Percentiles rank a stretch among this genome's conserved stretches.
Evolutionary conservation across 1,140 invertebrate genomes (phyloP).

Genomic region (Zaprionus ornatus): DNA sequence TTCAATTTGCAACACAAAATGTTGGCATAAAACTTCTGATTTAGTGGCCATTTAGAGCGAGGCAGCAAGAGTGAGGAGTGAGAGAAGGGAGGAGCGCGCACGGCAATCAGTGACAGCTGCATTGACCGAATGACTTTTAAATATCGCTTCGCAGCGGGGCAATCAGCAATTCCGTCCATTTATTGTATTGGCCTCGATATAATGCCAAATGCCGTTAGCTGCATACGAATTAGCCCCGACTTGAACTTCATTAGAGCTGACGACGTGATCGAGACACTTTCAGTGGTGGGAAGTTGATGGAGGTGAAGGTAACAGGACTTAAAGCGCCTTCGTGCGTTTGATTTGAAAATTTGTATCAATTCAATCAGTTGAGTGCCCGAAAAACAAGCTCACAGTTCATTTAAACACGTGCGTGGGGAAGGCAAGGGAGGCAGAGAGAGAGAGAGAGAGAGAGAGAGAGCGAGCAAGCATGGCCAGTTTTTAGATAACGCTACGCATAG

Average conservation of each 20-base stretch:
- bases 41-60: constrained; percentile 49
- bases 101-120: constrained; percentile 75
- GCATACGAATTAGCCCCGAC: constrained; percentile 47
- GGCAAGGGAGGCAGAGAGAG: not conserved
- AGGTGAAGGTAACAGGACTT: constrained; percentile 23
- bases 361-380: constrained; percentile 68
- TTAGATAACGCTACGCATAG: constrained; percentile 64
- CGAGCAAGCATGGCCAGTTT: constrained; percentile 42
- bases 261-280: constrained; percentile 35
- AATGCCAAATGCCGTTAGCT: constrained; percentile 13
- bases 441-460: not conserved
- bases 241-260: constrained; percentile 32
- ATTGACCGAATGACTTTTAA: constrained; percentile 55
- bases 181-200: constrained; percentile 21
- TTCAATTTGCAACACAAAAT: constrained; percentile 74
- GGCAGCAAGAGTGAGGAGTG: not conserved
- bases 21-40: constrained; percentile 63
- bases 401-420: constrained; percentile 28
- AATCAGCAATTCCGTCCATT: constrained; percentile 32
- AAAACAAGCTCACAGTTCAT: constrained; percentile 74
- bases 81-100: not conserved
- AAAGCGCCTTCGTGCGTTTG: constrained; percentile 43
- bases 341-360: constrained; percentile 31
- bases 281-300: not conserved
- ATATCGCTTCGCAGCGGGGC: constrained; percentile 28